These are phyloP conservation scores for Dynastes hyllus DNA, from an alignment of 2,888 invertebrate genomes.

Conservation along the genomic window DNA sequence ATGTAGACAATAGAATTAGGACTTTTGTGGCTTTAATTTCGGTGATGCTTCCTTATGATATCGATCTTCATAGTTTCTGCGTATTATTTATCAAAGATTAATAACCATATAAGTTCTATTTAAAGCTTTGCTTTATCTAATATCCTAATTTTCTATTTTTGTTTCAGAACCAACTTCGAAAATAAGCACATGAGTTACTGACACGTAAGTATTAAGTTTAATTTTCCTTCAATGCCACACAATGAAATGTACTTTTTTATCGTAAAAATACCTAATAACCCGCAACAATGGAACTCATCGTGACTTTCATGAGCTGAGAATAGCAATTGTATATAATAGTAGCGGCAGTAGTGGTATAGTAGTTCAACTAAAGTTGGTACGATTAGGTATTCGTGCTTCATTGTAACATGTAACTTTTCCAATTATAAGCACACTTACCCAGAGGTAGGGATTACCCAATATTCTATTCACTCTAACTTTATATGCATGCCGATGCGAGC, in stretches of 20 bases:
- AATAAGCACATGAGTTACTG: slow-evolving; percentile 5
- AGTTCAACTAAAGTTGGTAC: slow-evolving; percentile 38
- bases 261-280: slow-evolving; percentile 44
- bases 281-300: slow-evolving; percentile 44
- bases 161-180: neutral
- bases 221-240: neutral
- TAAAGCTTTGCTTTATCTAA: neutral
- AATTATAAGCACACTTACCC: slow-evolving; percentile 47
- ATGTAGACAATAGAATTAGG: too few relatives aligned
- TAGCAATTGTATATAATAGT: slow-evolving; percentile 46
- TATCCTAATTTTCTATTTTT: slow-evolving; percentile 5
- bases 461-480: slow-evolving; percentile 41
- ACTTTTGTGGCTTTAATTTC: too few relatives aligned
- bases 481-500: slow-evolving; percentile 15
- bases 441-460: slow-evolving; percentile 46
- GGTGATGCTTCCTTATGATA: too few relatives aligned
- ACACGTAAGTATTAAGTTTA: slow-evolving; percentile 27
- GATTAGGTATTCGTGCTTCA: slow-evolving; percentile 43
- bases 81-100: too few relatives aligned
- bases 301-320: slow-evolving; percentile 40
- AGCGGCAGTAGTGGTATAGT: slow-evolving; percentile 8
- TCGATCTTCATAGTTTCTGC: too few relatives aligned
- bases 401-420: slow-evolving; percentile 48
- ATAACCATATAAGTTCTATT: neutral
- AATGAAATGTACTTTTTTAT: neutral